Evolutionary conservation across 2,797 vertebrate genomes (phyloP), one percentile per base, ranked within the genome.

Genomic region (Hypotaenidia philippensis): DNA sequence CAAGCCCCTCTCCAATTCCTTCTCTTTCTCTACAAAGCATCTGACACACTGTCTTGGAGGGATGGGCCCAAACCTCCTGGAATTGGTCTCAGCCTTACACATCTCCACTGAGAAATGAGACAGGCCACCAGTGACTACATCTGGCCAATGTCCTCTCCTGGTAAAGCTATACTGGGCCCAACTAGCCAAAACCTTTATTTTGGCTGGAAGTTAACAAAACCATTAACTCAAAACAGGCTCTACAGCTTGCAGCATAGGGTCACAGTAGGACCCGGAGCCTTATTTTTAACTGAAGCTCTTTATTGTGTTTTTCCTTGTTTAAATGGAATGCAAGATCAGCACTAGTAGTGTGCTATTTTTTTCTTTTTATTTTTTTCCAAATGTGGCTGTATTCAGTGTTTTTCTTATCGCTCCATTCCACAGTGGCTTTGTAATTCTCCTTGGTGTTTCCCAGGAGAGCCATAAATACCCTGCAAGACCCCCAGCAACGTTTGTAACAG

Each of bases 341-440:
- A 69, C 47, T 22, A 65, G 26, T 36, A 56, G 55, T 1, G 0
- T 25, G 47, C n/a, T 68, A 55, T 34, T 78, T 87, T 45, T 77
- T 79, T 50, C 5, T 81, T 69, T 41, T 38, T 69, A n/a, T 75
- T 50, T 55, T 40, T 57, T 11, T 6, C 47, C 19, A 11, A 93
- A 79, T 31, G 36, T 40, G n/a, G 14, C 52, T 53, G 36, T 11
- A 38, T 69, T 92, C 50, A 81, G 65, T 86, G n/a, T 45, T 75
- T 90, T 94, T 66, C 87, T 94, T 96, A 95, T 94, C 84, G 34
- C 57, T 40, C 19, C 0, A 0, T 52, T 92, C 69, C 91, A 91
- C 72, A 34, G 69, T 49, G 59, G 65, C 69, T 93, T 94, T 91
- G 38, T 81, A 94, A 92, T 93, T 96, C 87, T 93, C 82, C 57